Evolutionary conservation across 2,888 invertebrate species (phyloP), one percentile per base, ranked within the genome.

Genomic region (Polietes domitor): DNA sequence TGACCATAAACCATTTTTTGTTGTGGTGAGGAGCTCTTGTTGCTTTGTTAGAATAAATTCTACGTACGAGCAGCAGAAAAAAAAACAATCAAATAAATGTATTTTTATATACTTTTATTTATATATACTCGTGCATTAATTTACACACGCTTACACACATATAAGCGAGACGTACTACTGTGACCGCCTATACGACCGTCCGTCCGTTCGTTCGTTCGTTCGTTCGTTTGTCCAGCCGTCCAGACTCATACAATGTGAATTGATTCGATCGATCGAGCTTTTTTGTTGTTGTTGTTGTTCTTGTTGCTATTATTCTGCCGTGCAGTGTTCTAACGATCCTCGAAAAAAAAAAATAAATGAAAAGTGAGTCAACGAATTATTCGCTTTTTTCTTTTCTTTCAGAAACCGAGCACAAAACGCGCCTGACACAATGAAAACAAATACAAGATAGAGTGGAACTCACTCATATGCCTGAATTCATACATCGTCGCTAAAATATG

Each of bases 401-500:
- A 70, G n/a, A 26, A 37, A 65, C 17, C 41, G 41, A 41, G 21
- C 41, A 41, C 2, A 41, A 63, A 65, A 37, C 24, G 5, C 61
- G 41, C 70, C 21, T 26, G n/a, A 26, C 6, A 21, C 15, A 68
- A 15, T 43, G 17, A 50, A 17, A 24, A 65, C 10, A 65, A 28
- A 53, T 53, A 21, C 53, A 53, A 53, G 10, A 47, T 17, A 41
- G 7, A 37, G 9, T 68, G 68, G 21, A 68, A 32, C n/a, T 41
- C 41, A 37, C 21, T 17, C 32, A 41, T 65, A 65, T 65, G 37
- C 65, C 41, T 65, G 65, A 65, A 65, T 65, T 37, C 65, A 24
- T 55, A 63, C 74, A 65, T 78, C 77, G 72, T 78, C 77, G 77
- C 74, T 83, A 77, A 84, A 80, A 81, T 79, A 85, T 88, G 87